Base-by-base conservation (phyloP, 92 coral and sea anemone genomes). In the Porites rus region DNA sequence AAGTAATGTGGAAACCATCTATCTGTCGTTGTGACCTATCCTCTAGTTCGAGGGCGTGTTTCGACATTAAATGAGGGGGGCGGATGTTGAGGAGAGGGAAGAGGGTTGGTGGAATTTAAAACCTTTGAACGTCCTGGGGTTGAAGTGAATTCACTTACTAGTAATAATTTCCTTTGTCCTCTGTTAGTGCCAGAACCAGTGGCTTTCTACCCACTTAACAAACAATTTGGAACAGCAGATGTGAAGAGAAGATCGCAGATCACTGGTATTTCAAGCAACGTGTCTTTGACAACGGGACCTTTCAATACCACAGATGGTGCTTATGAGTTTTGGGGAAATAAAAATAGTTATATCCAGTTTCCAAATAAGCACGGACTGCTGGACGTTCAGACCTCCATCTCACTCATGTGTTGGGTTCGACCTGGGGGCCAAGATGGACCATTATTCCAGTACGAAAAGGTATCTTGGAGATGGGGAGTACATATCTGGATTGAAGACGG, bases 351-450 rank as follows among this genome's bases (percentile, higher is more conserved):
- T 22, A 79, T 79, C 54, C 68, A 81, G 66, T 81, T 81, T 58
- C 85, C 85, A 9, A 81, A 81, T 58, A 10, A 12, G 11, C 69
- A 54, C 4, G 21, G 68, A 0, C 20, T 74, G 1, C 85, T 81
- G 1, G 85, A 68, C 43, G 50, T 52, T 8, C 51, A 8, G 9
- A 4, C 17, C 43, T 81, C 77, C 0, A 81, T 81, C 10, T 68
- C 85, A 8, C 66, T 81, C 16, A 25, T 69, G 76, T 81, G 85
- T 25, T 81, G 85, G 85, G 85, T 81, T 56, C 85, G 74, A 24
- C 85, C 76, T 1, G 77, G 51, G 7, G 75, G 75, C 14, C 9
- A 18, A 10, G 85, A 69, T 7, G 85, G 85, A 8, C 85, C 77
- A 21, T 74, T 81, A 8, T 68, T 81, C 28, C 69, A 81, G 51